Evolutionary conservation across 1,140 invertebrate genomes (phyloP), one percentile per base, ranked within the genome.

Genomic region (Zaprionus ghesquierei): DNA sequence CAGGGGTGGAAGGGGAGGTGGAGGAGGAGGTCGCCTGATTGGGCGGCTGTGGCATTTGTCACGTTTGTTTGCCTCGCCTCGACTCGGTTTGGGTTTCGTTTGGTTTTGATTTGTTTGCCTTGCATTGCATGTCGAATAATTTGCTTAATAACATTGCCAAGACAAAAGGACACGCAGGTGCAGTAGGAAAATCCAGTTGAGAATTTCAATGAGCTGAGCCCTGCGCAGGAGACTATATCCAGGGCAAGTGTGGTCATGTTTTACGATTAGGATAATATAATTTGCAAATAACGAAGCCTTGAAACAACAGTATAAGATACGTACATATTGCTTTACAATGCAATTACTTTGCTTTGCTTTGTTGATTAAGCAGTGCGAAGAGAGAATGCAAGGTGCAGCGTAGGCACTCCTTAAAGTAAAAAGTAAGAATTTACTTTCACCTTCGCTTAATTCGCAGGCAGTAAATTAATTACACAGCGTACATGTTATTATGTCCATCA

Each of bases 41-140:
- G 65, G 66, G 33, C 20, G 58, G 23, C 33, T 44, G 33, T 31
- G 53, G 35, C 50, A 54, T 69, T 61, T 62, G 66, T 61, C 66
- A 69, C 66, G 66, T 62, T 62, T 69, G 58, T 69, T 46, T 61
- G 46, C 49, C 15, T 18, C 12, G 12, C 22, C 25, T 58, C 50
- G 44, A 23, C 29, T 68, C 22, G 59, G 55, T 50, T 68, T 68
- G 38, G 55, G 15, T 31, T 18, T 15, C 15, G 44, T 29, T 58
- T 60, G 22, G 31, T 51, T 68, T 51, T 68, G 64, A 60, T 68
- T 68, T 68, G 55, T 68, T 69, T 69, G 66, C 27, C 20, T 69
- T 33, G 55, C 15, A 60, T 53, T 61, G 55, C 65, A 60, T 51
- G 27, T 69, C 49, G 22, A 9, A 62, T 69, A 62, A 62, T 69